Evolutionary conservation across 2,797 vertebrate genomes (phyloP).

Genomic region (Darevskia nairensis): DNA sequence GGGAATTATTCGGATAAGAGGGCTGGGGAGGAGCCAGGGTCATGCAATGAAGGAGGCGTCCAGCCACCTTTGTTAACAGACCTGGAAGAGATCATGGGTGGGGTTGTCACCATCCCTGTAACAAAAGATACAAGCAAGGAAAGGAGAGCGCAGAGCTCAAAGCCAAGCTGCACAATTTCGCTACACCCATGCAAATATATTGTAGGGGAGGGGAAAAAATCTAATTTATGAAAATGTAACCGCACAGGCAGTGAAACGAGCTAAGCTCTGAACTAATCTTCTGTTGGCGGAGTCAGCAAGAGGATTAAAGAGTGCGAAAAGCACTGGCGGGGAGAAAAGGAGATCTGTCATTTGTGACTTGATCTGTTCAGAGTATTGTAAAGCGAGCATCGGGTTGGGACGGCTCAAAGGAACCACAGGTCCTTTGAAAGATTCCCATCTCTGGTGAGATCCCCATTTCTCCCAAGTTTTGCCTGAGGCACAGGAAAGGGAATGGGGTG

Average conservation of each 20-base stretch:
- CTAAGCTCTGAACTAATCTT: slow-evolving; percentile 51
- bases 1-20: neutral
- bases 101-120: neutral
- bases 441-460: neutral
- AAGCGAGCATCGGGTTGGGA: neutral
- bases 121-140: neutral
- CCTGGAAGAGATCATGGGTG: too few species aligned
- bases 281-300: slow-evolving; percentile 51
- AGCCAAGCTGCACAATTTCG: neutral
- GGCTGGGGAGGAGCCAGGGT: neutral
- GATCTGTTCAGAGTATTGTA: slow-evolving; percentile 15
- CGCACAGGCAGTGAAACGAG: slow-evolving; percentile 32
- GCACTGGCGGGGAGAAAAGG: slow-evolving; percentile 30
- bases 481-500: neutral
- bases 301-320: slow-evolving; percentile 58
- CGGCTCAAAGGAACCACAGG: slow-evolving; percentile 11
- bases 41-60: neutral
- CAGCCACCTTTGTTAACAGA: neutral
- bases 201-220: neutral
- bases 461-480: neutral
- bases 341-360: slow-evolving; percentile 17
- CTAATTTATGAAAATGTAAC: slow-evolving; percentile 25
- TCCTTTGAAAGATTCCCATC: slow-evolving; percentile 10
- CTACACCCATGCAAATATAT: neutral
- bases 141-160: neutral